Percentiles rank a stretch among this genome's conserved stretches.
phyloP scores from a whole-genome alignment of 2,113 vertebrate species.

The Glaucomys volans region DNA sequence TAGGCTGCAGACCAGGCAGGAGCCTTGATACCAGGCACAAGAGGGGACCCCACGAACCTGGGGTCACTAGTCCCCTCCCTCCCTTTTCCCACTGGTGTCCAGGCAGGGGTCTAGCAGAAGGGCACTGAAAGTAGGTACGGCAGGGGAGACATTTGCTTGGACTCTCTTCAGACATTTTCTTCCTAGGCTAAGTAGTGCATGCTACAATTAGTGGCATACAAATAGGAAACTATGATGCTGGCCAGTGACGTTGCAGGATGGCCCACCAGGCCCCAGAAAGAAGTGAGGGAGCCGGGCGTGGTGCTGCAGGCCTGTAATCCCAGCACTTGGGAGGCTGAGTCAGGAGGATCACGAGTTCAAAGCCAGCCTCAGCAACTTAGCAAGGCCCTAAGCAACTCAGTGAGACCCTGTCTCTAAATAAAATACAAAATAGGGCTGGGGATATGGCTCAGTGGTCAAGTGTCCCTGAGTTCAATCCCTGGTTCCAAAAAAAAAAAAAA shows the following conservation, averaged over 20 bases:
- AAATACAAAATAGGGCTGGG: no score
- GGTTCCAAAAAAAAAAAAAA: no score
- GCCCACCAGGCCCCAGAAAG: neutral
- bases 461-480: no score
- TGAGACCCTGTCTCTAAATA: no score
- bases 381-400: no score
- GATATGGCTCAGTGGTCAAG: no score
- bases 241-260: neutral
- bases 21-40: neutral
- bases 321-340: no score
- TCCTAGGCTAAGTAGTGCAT: neutral
- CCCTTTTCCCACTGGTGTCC: neutral
- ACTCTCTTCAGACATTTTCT: neutral
- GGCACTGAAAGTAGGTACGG: accelerated
- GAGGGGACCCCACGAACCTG: neutral
- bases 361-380: no score
- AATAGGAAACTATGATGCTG: neutral
- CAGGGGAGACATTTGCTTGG: neutral
- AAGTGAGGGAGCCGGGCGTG: neutral
- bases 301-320: no score
- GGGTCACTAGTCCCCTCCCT: neutral
- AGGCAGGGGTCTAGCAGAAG: neutral
- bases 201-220: accelerated
- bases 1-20: neutral
- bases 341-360: no score